Percentiles rank a stretch among this genome's conserved stretches.
Evolutionary conservation across 2,888 invertebrate species (phyloP).

Genomic region (Chloromyia formosa): DNA sequence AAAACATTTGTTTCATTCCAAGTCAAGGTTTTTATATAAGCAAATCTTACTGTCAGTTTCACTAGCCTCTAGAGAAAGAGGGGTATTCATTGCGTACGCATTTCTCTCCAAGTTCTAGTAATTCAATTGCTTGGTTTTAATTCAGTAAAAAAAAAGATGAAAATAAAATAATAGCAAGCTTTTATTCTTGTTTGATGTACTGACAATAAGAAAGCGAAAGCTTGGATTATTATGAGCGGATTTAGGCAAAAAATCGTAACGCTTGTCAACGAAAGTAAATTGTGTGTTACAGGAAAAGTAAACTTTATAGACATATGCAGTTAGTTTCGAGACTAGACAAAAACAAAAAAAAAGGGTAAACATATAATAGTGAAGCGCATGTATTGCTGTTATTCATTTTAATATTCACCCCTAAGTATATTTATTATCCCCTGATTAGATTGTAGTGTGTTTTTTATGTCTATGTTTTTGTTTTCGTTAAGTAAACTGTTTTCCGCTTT

Average conservation of each 20-base stretch:
- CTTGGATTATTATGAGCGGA: background rate
- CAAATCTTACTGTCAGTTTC: background rate
- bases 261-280: background rate
- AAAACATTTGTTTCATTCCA: background rate
- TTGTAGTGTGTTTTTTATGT: slow-evolving; percentile 18
- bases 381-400: slow-evolving; percentile 11
- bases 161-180: background rate
- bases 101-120: no score
- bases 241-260: background rate
- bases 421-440: slow-evolving; percentile 9
- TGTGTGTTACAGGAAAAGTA: slow-evolving; percentile 25
- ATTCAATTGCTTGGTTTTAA: no score
- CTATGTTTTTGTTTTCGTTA: background rate
- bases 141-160: no score
- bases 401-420: background rate
- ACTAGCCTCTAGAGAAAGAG: no score
- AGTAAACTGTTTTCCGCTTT: slow-evolving; percentile 46
- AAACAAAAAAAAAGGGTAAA: background rate
- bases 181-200: background rate
- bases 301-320: slow-evolving; percentile 22
- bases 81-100: no score
- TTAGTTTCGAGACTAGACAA: slow-evolving; percentile 24
- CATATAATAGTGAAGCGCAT: slow-evolving; percentile 24
- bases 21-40: background rate
- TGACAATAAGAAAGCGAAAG: slow-evolving; percentile 40